Base-by-base conservation (phyloP, 2,888 invertebrate species). In the Drosophila eohydei region DNA sequence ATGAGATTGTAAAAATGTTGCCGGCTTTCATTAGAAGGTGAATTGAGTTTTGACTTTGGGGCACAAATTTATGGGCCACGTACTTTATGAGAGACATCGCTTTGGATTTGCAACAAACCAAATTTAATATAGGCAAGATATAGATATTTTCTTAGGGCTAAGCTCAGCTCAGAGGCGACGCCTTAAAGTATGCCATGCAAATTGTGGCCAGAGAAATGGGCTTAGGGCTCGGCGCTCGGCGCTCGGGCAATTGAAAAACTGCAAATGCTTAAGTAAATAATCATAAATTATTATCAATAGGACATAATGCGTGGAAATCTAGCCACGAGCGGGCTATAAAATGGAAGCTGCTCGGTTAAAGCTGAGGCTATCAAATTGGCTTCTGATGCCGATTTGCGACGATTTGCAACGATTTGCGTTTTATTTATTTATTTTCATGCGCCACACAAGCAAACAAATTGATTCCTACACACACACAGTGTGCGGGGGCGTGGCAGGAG, bases 361-460 rank as follows among this genome's bases (percentile, higher is more conserved):
- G 81, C 80, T 78, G 82, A 88, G 80, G 83, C 85, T 78, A 86
- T 88, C 78, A 78, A 86, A 88, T 82, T 82, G 86, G 84, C 82
- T 80, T 86, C 72, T 80, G 81, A 84, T 81, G 74, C 82, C 86
- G 86, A 86, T 88, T 86, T 81, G 80, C 70, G 64, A 78, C 74
- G 54, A 83, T 88, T 86, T 83, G 78, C 69, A 60, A 79, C 71
- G 57, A 83, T 81, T 74, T 74, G 74, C 72, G 73, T 75, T 86
- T 81, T 88, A 88, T 87, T 87, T 87, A 86, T 86, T 88, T 86
- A 84, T 84, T 80, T 81, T 72, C 77, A 57, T 71, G 60, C 70
- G 46, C 54, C 75, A 69, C 68, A 71, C 68, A 71, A 61, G 80
- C 73, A 82, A 80, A 80, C 88, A 86, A 86, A 86, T 86, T 88